Evolutionary conservation across 2,888 invertebrate genomes (phyloP), one percentile per base, ranked within the genome.

Genomic region (Parasteatoda lunata): DNA sequence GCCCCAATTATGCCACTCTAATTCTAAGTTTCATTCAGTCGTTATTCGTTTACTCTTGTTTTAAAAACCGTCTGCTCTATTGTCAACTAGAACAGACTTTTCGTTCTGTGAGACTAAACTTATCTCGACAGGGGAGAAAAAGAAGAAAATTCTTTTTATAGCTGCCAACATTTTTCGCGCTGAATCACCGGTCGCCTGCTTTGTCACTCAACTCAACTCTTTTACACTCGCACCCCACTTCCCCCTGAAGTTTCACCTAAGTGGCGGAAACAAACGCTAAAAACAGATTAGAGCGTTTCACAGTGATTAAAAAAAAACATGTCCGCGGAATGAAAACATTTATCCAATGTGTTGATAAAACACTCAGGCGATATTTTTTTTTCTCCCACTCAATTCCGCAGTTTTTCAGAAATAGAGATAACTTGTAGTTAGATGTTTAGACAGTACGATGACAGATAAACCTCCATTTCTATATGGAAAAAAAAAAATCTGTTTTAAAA

Each of bases 201-300:
- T 82, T 83, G 83, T 82, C 88, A 82, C 83, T 83, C 88, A 82
- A 77, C 85, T 86, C 85, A 72, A 70, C 70, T 68, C 15, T 13
- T 72, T 45, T 13, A n/a, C 54, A 47, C 15, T 82, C 48, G 75
- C 59, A 59, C 80, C 72, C 82, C 49, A 70, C 47, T 52, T 84
- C n/a, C 71, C 69, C 80, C 72, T 75, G 9, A 70, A 51, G 48
- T 84, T 51, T 66, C 54, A 65, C 78, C 83, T 80, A 86, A 86
- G 85, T 86, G 85, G 80, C 80, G 85, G 85, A 86, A 86, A 86
- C 85, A 77, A 79, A 79, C 88, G 69, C 88, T 88, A 82, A 82
- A 88, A 88, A 86, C 85, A 86, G 85, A 86, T 86, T 86, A 86
- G 85, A 77, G 72, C 51, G 64, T 84, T 73, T 54, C 15, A 13